A percentile compares a stretch with the other conserved stretches of the same genome.
phyloP scores from a whole-genome alignment of 2,113 vertebrate genomes.

The Casuarius casuarius region DNA sequence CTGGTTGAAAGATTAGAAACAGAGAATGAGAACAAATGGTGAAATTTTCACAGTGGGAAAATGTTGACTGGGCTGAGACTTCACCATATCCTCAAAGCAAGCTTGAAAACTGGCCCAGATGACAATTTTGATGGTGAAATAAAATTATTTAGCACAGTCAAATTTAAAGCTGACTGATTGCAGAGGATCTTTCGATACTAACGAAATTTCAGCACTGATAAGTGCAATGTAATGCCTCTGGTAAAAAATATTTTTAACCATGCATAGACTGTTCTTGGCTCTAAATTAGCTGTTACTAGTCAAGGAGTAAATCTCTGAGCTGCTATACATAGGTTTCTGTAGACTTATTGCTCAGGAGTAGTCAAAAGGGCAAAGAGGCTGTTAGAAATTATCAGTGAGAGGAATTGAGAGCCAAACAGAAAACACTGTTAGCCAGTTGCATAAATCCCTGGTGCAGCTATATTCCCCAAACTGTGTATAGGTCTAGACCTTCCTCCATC shows the following conservation, averaged over 20 bases:
- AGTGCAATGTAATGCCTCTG: neutral
- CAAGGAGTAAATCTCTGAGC: conserved; percentile 11
- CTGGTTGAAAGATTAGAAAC: neutral
- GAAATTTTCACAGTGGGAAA: neutral
- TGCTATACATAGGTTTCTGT: neutral
- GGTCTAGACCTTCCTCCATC: neutral
- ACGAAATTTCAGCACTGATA: neutral
- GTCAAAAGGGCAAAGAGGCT: neutral
- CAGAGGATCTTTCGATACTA: neutral
- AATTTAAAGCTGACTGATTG: neutral
- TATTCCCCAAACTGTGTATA: neutral
- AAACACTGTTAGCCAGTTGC: neutral
- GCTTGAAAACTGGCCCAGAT: neutral
- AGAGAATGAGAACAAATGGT: neutral
- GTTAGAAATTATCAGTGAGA: conserved; percentile 6
- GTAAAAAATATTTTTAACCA: neutral
- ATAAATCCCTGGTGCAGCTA: neutral
- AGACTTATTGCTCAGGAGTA: neutral
- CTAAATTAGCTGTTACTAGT: neutral
- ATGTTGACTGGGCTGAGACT: neutral
- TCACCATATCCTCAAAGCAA: neutral
- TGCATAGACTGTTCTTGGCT: neutral
- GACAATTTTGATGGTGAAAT: neutral
- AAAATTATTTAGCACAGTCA: neutral
- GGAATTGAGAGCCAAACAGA: neutral